Evolutionary conservation across 2,113 vertebrate species (phyloP), one percentile per base, ranked within the genome.

Genomic region (Rissa tridactyla): DNA sequence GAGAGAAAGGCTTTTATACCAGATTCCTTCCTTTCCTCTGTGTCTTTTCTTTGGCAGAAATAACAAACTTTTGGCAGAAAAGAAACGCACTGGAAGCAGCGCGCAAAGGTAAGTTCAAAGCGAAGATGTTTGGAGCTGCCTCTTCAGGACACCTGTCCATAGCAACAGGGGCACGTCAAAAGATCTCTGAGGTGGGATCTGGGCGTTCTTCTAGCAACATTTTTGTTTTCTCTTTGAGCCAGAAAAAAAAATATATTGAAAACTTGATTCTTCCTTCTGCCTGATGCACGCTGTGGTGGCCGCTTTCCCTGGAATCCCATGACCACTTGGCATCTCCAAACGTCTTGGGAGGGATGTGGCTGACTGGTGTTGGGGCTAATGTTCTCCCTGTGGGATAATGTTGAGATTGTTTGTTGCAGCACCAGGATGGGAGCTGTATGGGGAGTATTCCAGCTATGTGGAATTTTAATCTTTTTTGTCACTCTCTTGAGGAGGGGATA

Each of bases 201-300:
- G 11, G 8, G 32, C 40, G 26, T 42, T 76, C 29, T 58, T 75
- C 36, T 51, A 71, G 40, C n/a, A 73, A 46, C 4, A 7, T 5
- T 44, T 64, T 22, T 44, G 4, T 70, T 66, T 81, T 21, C 18
- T 77, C 9, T 64, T 46, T 25, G 26, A 76, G 73, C 3, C 13
- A 75, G 51, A 40, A 57, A 55, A 73, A 71, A 26, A 55, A 44
- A 27, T 1, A 27, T 29, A 5, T 34, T 54, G 21, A 84, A 80
- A 80, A 64, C 22, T 25, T 40, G 42, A 38, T 73, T 88, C 15
- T 81, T 73, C 23, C 44, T 64, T 52, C 25, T 75, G 18, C 29
- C 68, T 57, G 18, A 27, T 1, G 2, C 0, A 1, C 21, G 47
- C 26, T 52, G 14, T 27, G 34, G 25, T 75, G 47, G 40, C n/a